Evolutionary conservation across 2,888 invertebrate species (phyloP), one percentile per base, ranked within the genome.

Genomic region (Lacanobia wlatinum): DNA sequence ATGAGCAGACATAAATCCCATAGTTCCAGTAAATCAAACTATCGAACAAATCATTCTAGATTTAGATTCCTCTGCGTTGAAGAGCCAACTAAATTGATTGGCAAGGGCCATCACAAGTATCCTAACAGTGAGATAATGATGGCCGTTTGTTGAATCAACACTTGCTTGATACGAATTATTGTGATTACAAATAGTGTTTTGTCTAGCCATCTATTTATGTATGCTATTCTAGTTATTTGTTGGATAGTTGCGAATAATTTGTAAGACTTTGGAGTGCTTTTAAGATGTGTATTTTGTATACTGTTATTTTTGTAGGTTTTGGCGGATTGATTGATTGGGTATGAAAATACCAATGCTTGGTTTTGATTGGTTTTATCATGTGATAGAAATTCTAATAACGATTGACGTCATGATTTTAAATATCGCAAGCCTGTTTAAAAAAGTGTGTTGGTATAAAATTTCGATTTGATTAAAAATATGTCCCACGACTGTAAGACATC

Each of bases 21-120:
- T n/a, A 61, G 48, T 53, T 46, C n/a, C 48, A 72, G 65, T 78
- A 65, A 77, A 72, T 78, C 63, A 78, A 65, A 66, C 63, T 58
- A 82, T 70, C 43, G 43, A 70, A 61, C 63, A 68, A 73, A 74
- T 79, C 23, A 65, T 78, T 69, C 63, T 59, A 63, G 66, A 69
- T 76, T 65, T 74, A 61, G 65, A 63, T 64, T 69, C 52, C 46
- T 21, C 48, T 60, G 48, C 52, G 69, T 69, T 69, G 40, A 82
- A 71, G 58, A 65, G 68, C 50, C 18, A 60, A 62, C 48, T 60
- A 69, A 73, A 73, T 78, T 83, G 80, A 80, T 80, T 80, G 80
- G 74, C 83, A 78, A 83, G 69, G 18, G 79, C 48, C 53, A 70
- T 83, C 80, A 83, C 63, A 69, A 52, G 70, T 60, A 70, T 58